Conservation (phyloP, 2,113 vertebrate genomes). For the Lasiurus cinereus region DNA sequence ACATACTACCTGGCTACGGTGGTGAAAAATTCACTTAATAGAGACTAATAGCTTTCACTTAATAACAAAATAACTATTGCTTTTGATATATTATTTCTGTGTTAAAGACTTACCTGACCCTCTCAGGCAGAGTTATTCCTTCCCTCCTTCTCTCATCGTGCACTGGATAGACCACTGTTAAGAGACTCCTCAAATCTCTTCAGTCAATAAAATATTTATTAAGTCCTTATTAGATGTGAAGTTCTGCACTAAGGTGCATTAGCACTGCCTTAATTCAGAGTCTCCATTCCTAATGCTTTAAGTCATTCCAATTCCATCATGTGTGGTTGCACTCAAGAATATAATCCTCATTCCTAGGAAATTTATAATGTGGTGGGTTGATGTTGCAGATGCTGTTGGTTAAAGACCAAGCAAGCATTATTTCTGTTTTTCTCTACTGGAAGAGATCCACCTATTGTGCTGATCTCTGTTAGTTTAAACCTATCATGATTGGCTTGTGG, state of each 20-base stretch:
- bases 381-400: background rate
- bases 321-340: background rate
- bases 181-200: conserved; percentile 47
- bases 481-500: background rate
- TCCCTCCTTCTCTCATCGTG: background rate
- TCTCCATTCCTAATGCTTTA: background rate
- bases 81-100: background rate
- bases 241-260: background rate
- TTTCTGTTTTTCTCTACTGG: background rate
- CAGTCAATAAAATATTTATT: conserved; percentile 54
- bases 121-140: background rate
- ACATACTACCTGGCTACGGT: background rate
- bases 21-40: background rate
- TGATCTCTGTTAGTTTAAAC: background rate
- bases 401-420: background rate
- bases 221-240: background rate
- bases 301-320: background rate
- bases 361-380: background rate
- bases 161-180: background rate
- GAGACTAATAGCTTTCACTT: background rate
- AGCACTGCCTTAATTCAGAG: background rate
- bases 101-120: background rate
- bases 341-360: background rate
- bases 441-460: background rate
- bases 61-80: background rate